Evolutionary conservation across 2,888 invertebrate species (phyloP), one percentile per base, ranked within the genome.

Genomic region (Epinotia ramella): DNA sequence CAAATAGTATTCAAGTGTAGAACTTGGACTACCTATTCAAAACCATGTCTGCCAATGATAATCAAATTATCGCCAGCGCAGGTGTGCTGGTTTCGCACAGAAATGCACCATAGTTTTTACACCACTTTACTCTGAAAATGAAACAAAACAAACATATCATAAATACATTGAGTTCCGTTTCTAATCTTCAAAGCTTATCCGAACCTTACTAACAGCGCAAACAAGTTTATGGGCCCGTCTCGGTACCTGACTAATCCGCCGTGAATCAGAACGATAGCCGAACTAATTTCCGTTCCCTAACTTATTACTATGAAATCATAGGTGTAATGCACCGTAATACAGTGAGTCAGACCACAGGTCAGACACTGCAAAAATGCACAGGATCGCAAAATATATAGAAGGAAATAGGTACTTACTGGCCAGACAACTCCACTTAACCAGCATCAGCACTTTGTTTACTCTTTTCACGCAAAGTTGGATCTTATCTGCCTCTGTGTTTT

Each of bases 171-270:
- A 77, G 70, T 80, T 79, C 73, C 79, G 79, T 69, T 77, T 69
- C 69, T 77, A 78, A 79, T 78, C 77, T 73, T 33, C 53, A 66
- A 53, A 71, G 68, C 71, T 74, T 73, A 70, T 72, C 65, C 73
- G 76, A 75, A 69, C 62, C 66, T 84, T 83, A 85, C 78, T 84
- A 85, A 87, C 80, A 81, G 78, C 75, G 82, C 80, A 84, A 84
- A 84, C 81, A 83, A 63, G 64, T 80, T 81, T 80, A 82, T 73
- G 77, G 82, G 80, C 80, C 77, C 75, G 83, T 74, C 84, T 79
- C 73, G 77, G 79, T 82, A 81, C 78, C 78, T 79, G 80, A 77
- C 66, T 80, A 79, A 79, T 76, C 40, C 53, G 67, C 77, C 72
- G 70, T 83, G 82, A 83, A 77, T 82, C 81, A 83, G 72, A 73